A percentile compares a stretch with the other conserved stretches of the same genome.
These are phyloP conservation scores for Nicator chloris DNA, from an alignment of 2,113 vertebrate species.

Conservation along the genomic window DNA sequence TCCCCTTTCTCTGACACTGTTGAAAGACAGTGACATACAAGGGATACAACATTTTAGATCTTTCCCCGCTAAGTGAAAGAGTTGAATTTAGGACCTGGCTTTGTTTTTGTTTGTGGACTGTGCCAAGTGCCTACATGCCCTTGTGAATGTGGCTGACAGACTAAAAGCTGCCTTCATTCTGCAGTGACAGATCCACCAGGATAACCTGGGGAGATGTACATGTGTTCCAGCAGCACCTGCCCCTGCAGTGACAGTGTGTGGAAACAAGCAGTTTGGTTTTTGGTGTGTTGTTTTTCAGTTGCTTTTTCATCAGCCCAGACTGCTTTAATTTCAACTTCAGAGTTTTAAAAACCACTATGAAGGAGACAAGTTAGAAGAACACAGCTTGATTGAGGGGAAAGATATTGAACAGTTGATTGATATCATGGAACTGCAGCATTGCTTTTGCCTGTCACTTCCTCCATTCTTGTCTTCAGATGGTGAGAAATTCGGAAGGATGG, in stretches of 20 bases:
- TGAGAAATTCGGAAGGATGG: background rate
- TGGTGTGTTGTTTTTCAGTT: background rate
- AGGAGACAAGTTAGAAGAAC: background rate
- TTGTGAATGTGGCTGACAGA: background rate
- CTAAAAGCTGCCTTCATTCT: background rate
- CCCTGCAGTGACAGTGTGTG: background rate
- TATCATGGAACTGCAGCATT: background rate
- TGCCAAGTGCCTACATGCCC: background rate
- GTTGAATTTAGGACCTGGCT: background rate
- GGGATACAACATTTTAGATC: background rate
- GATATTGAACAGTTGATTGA: background rate
- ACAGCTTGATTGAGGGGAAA: background rate
- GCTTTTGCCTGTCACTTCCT: background rate
- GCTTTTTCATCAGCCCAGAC: background rate
- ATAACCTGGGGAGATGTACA: fast-evolving
- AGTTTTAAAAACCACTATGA: background rate
- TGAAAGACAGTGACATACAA: background rate
- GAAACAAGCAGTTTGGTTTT: background rate
- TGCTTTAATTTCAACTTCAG: background rate
- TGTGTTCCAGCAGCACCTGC: background rate
- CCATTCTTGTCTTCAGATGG: background rate
- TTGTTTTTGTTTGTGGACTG: background rate
- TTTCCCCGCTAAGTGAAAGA: background rate
- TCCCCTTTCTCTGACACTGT: fast-evolving
- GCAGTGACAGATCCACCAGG: background rate